phyloP scores from a whole-genome alignment of 2,113 vertebrate species.

The Electrona antarctica region DNA sequence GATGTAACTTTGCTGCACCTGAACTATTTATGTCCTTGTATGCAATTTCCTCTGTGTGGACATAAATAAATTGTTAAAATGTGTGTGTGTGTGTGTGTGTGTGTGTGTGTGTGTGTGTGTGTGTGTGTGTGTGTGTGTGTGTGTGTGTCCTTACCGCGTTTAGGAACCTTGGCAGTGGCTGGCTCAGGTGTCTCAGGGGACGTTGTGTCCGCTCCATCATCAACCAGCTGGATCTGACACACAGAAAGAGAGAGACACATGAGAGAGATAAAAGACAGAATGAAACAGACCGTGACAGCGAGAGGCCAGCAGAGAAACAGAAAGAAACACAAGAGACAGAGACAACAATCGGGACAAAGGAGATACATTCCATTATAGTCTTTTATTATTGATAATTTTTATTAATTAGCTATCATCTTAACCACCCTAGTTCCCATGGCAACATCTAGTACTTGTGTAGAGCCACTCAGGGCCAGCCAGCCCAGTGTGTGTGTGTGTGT shows the following conservation, averaged over 20 bases:
- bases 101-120: not conserved
- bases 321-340: no score
- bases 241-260: not conserved
- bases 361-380: no score
- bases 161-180: conserved; percentile 84
- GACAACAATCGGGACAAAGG: no score
- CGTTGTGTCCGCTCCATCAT: conserved; percentile 93
- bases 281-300: not conserved
- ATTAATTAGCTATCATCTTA: not conserved
- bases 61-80: no score
- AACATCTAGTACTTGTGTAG: conserved; percentile 4
- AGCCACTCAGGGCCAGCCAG: not conserved
- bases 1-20: no score
- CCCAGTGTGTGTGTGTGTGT: not conserved
- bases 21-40: no score
- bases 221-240: conserved; percentile 91
- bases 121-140: conserved; percentile 5
- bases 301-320: not conserved
- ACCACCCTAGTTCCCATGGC: conserved; percentile 8
- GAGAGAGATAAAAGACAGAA: not conserved
- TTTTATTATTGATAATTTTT: not conserved
- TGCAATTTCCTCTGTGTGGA: no score
- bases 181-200: conserved; percentile 94
- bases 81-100: no score
- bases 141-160: conserved; percentile 81